Evolutionary conservation across 2,113 vertebrate species (phyloP).

Genomic region (Montifringilla adamsi): DNA sequence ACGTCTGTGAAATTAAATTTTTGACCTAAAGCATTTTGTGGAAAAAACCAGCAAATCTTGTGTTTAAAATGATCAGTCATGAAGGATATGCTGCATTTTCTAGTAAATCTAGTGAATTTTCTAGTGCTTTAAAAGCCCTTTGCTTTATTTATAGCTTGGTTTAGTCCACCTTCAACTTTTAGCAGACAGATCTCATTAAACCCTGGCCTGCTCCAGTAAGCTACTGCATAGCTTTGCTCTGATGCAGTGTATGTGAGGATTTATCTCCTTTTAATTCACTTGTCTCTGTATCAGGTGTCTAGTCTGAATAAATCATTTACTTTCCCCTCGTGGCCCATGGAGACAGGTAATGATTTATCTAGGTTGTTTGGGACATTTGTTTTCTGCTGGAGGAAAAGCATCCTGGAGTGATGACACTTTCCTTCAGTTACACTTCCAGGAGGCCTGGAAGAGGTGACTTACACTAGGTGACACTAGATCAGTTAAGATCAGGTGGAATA

Average conservation of each 20-base stretch:
- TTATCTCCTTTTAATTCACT: constrained; percentile 20
- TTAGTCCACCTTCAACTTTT: not conserved
- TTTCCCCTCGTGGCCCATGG: not conserved
- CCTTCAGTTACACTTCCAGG: not conserved
- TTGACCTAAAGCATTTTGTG: not conserved
- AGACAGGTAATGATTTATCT: not conserved
- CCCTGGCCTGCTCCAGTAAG: not conserved
- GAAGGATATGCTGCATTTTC: not conserved
- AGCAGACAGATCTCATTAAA: not conserved
- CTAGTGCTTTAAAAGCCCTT: not conserved
- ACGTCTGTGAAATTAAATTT: not conserved
- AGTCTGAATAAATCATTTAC: not conserved
- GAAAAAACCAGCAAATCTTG: not conserved
- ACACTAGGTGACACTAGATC: not conserved
- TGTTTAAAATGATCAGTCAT: not conserved
- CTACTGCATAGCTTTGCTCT: not conserved
- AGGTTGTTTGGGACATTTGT: not conserved
- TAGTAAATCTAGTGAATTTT: not conserved
- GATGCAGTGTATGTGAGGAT: not conserved
- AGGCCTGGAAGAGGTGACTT: not conserved
- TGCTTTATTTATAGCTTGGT: constrained; percentile 1
- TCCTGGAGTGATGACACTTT: not conserved
- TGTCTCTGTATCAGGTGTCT: constrained; percentile 15
- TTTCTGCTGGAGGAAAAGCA: not conserved
- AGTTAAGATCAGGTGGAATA: not conserved